A percentile compares a stretch with the other conserved stretches of the same genome.
These are phyloP conservation scores for Bos indicus DNA, from an alignment of 2,113 vertebrate genomes.

Conservation along the genomic window DNA sequence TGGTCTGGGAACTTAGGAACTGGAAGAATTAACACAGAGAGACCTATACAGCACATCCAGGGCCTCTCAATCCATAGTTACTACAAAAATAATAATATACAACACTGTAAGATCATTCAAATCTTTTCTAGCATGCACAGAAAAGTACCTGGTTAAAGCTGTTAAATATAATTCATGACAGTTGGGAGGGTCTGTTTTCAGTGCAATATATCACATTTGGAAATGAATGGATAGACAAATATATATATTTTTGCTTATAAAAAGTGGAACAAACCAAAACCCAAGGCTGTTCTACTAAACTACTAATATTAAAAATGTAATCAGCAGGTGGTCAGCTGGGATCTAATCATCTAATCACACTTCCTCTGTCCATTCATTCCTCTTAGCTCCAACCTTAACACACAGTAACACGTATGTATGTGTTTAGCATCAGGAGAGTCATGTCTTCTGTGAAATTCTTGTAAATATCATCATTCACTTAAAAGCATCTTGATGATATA, in stretches of 20 bases:
- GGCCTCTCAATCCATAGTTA: neutral
- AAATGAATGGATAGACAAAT: neutral
- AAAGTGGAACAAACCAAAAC: neutral
- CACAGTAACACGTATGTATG: neutral
- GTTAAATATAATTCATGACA: neutral
- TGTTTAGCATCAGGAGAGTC: neutral
- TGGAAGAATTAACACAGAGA: neutral
- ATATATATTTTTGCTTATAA: neutral
- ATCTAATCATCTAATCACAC: neutral
- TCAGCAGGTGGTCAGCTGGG: neutral
- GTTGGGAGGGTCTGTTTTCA: constrained; percentile 14
- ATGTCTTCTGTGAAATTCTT: neutral
- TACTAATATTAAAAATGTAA: neutral
- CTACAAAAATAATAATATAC: neutral
- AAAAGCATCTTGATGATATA: neutral
- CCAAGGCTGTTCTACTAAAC: neutral
- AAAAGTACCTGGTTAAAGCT: constrained; percentile 62
- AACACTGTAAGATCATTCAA: neutral
- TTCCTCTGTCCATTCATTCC: neutral
- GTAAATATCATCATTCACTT: neutral
- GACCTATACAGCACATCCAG: neutral
- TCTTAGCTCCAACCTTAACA: neutral
- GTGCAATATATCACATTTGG: constrained; percentile 5
- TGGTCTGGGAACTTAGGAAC: neutral
- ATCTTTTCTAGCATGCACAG: constrained; percentile 34